A percentile compares a stretch with the other conserved stretches of the same genome.
These are phyloP conservation scores for Prionace glauca DNA, from an alignment of 2,797 vertebrate species.

Conservation along the genomic window DNA sequence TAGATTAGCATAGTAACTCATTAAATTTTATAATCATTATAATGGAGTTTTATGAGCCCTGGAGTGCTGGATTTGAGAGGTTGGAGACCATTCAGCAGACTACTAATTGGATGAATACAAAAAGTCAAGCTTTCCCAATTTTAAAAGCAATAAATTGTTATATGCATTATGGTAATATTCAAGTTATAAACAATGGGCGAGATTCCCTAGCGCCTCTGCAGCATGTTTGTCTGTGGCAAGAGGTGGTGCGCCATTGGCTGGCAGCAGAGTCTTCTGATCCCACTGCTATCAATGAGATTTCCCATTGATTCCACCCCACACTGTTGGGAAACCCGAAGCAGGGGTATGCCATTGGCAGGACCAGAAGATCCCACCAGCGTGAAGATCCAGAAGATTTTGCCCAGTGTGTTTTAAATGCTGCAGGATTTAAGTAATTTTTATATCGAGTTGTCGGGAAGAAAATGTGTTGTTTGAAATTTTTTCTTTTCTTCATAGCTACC, in stretches of 20 bases:
- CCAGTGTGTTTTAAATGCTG: background rate
- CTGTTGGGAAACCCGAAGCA: too few species aligned
- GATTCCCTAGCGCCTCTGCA: too few species aligned
- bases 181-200: background rate
- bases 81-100: background rate
- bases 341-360: too few species aligned
- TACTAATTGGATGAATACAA: background rate
- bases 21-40: background rate
- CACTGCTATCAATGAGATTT: too few species aligned
- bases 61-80: background rate
- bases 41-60: background rate
- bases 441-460: background rate
- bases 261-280: too few species aligned
- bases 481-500: conserved; percentile 61
- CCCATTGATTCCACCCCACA: too few species aligned
- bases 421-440: background rate
- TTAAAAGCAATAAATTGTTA: background rate
- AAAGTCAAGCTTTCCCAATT: background rate
- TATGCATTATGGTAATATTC: background rate
- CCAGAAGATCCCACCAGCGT: too few species aligned
- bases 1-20: background rate
- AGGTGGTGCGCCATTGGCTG: too few species aligned
- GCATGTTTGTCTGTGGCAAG: too few species aligned
- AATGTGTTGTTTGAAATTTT: background rate
- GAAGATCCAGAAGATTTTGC: too few species aligned